These are phyloP conservation scores for Cheumatopsyche charites DNA, from an alignment of 1,140 invertebrate genomes.

Conservation along the genomic window DNA sequence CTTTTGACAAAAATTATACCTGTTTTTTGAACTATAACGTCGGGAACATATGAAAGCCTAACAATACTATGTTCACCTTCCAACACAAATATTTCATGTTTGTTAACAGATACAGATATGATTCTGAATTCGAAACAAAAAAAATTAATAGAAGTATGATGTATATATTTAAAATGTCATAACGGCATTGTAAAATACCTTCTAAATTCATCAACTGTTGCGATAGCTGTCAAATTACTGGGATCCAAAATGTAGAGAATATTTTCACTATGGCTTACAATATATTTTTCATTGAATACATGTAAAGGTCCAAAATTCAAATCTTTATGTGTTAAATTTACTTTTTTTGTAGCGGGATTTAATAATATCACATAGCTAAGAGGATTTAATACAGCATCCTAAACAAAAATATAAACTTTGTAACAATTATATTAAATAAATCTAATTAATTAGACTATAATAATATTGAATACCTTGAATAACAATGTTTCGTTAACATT, in stretches of 20 bases:
- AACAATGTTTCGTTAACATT: constrained; percentile 83
- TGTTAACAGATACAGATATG: constrained; percentile 67
- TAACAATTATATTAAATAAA: constrained; percentile 46
- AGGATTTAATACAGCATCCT: constrained; percentile 67
- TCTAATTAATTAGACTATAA: constrained; percentile 35
- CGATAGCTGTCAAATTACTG: constrained; percentile 61
- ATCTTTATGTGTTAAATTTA: constrained; percentile 59
- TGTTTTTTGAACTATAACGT: constrained; percentile 48
- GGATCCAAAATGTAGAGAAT: constrained; percentile 79
- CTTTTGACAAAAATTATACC: constrained; percentile 14
- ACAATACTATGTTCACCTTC: constrained; percentile 71
- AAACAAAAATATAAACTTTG: constrained; percentile 7
- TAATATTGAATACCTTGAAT: constrained; percentile 69
- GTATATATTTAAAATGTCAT: constrained; percentile 19
- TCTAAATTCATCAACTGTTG: constrained; percentile 56
- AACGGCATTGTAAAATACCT: constrained; percentile 48
- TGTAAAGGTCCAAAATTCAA: constrained; percentile 71
- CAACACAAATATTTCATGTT: constrained; percentile 82
- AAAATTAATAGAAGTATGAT: constrained; percentile 4
- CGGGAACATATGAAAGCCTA: constrained; percentile 64
- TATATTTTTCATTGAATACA: constrained; percentile 71
- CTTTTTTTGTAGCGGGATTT: constrained; percentile 66
- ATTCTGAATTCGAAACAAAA: constrained; percentile 55
- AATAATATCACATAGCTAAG: constrained; percentile 70
- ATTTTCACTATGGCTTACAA: constrained; percentile 76